A percentile compares a stretch with the other conserved stretches of the same genome.
Evolutionary conservation across 2,113 vertebrate genomes (phyloP).

Genomic region (Microcebus murinus): DNA sequence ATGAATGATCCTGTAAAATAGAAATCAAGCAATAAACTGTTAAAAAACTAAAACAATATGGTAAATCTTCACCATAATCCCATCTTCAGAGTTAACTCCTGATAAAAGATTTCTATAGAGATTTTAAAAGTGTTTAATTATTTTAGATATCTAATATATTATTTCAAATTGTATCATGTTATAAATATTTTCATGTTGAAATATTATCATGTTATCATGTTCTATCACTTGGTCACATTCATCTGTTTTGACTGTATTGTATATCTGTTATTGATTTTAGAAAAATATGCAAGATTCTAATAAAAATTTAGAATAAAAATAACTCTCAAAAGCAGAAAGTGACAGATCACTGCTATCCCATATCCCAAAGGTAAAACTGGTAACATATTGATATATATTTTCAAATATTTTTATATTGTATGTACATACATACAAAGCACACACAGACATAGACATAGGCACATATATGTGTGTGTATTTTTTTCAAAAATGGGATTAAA

Average conservation of each 20-base stretch:
- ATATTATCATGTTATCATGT: neutral
- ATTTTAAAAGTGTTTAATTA: neutral
- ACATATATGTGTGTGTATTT: neutral
- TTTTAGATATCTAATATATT: neutral
- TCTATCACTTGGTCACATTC: neutral
- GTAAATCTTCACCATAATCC: neutral
- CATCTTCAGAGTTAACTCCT: neutral
- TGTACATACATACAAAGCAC: neutral
- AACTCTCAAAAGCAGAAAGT: neutral
- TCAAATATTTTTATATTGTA: neutral
- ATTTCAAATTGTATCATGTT: neutral
- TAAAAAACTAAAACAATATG: neutral
- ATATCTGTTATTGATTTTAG: neutral
- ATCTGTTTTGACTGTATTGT: neutral
- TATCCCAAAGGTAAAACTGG: neutral
- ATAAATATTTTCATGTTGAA: neutral
- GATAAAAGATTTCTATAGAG: neutral
- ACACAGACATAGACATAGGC: neutral
- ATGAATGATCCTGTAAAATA: neutral
- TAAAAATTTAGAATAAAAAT: neutral
- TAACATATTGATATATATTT: neutral
- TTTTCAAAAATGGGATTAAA: neutral
- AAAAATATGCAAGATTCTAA: neutral
- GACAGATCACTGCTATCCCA: neutral
- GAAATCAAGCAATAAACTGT: neutral